Conservation (phyloP, 2,113 vertebrate species). For the Diadophis punctatus region DNA sequence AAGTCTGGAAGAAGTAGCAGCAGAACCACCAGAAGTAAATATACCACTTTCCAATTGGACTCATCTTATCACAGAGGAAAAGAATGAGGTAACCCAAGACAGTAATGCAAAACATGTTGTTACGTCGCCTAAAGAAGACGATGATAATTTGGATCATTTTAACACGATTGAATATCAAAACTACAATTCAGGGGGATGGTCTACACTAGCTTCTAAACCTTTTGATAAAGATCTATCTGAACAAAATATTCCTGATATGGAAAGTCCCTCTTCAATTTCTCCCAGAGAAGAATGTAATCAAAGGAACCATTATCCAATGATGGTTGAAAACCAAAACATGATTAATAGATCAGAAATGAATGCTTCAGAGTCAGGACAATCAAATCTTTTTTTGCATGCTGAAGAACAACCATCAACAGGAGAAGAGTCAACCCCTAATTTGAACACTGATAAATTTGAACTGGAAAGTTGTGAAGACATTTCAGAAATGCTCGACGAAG, state of each 20-base stretch:
- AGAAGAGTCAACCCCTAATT: not conserved
- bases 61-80: slow-evolving; percentile 24
- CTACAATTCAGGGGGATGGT: not conserved
- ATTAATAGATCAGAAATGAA: slow-evolving; percentile 21
- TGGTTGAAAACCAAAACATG: slow-evolving; percentile 10
- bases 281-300: slow-evolving; percentile 13
- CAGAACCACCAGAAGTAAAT: slow-evolving; percentile 17
- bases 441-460: slow-evolving; percentile 21
- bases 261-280: slow-evolving; percentile 31
- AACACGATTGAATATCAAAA: slow-evolving; percentile 7
- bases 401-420: not conserved
- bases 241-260: slow-evolving; percentile 11
- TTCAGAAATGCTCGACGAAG: slow-evolving; percentile 14
- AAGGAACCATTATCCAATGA: slow-evolving; percentile 39
- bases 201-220: slow-evolving; percentile 5
- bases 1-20: slow-evolving; percentile 21
- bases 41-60: slow-evolving; percentile 19
- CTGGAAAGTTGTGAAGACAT: slow-evolving; percentile 9
- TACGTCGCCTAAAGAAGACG: slow-evolving; percentile 34
- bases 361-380: not conserved
- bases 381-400: slow-evolving; percentile 33
- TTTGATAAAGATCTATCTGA: not conserved
- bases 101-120: slow-evolving; percentile 25
- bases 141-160: slow-evolving; percentile 29
- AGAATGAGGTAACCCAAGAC: not conserved